A percentile compares a stretch with the other conserved stretches of the same genome.
Conservation (phyloP, 1,140 invertebrate species). For the Dendroctonus valens region DNA sequence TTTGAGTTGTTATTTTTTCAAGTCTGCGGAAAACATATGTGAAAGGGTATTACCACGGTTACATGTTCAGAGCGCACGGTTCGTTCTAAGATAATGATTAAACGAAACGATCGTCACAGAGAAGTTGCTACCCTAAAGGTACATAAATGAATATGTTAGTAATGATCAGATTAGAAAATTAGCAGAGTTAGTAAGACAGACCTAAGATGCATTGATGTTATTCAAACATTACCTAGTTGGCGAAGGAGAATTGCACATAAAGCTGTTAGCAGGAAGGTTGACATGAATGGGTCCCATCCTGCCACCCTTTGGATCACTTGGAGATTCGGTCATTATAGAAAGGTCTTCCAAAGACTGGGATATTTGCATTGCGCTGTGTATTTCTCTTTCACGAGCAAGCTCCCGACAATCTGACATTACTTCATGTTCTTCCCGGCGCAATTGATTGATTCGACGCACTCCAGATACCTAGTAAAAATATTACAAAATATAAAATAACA, state of each 20-base stretch:
- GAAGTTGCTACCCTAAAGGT: too few species aligned
- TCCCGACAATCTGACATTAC: conserved; percentile 77
- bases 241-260: conserved; percentile 63
- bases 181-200: too few species aligned
- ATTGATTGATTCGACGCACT: conserved; percentile 78
- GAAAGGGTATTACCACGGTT: too few species aligned
- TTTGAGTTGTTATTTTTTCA: too few species aligned
- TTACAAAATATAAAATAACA: background rate
- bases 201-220: too few species aligned
- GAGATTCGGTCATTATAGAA: conserved; percentile 66
- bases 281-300: conserved; percentile 49
- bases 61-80: too few species aligned
- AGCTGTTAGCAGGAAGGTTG: conserved; percentile 46
- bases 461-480: conserved; percentile 55
- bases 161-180: too few species aligned
- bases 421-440: conserved; percentile 83
- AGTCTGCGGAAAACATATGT: too few species aligned
- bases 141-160: too few species aligned
- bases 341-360: conserved; percentile 89
- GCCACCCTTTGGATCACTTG: conserved; percentile 47
- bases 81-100: too few species aligned
- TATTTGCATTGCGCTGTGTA: conserved; percentile 85
- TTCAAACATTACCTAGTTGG: conserved; percentile 54
- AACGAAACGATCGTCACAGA: too few species aligned
- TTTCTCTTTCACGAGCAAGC: conserved; percentile 84